These are phyloP conservation scores for Zosterops lateralis DNA, from an alignment of 2,113 vertebrate species.

Conservation along the genomic window DNA sequence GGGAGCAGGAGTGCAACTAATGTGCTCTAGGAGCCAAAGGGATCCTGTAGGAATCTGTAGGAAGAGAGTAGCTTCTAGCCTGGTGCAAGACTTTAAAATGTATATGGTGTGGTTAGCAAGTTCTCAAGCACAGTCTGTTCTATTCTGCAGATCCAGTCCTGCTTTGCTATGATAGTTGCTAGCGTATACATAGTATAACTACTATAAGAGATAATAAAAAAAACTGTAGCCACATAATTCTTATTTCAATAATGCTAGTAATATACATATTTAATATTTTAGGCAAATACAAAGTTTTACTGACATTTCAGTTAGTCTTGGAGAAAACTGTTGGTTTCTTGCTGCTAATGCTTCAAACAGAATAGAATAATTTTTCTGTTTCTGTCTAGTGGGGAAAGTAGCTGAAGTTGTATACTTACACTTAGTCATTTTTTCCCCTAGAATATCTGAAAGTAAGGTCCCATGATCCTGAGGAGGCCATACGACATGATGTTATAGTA, in stretches of 20 bases:
- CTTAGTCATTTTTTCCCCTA: constrained; percentile 44
- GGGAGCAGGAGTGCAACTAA: neutral
- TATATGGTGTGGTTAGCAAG: neutral
- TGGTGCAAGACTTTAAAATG: neutral
- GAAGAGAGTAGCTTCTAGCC: neutral
- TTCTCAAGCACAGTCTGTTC: neutral
- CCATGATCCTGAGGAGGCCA: constrained; percentile 97
- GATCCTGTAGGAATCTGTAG: neutral
- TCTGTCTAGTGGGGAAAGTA: neutral
- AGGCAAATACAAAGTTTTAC: neutral
- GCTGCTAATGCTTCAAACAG: neutral
- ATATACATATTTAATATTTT: neutral
- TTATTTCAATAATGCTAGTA: neutral
- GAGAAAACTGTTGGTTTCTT: neutral
- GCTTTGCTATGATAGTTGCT: neutral
- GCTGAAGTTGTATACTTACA: neutral
- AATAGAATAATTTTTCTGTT: neutral
- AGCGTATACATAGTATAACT: neutral
- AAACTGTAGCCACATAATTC: neutral
- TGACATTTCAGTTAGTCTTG: neutral
- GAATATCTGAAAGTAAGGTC: constrained; percentile 96
- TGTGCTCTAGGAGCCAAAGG: neutral
- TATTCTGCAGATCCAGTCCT: neutral
- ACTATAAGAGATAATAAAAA: neutral
- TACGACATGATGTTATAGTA: constrained; percentile 97